A percentile compares a stretch with the other conserved stretches of the same genome.
These are phyloP conservation scores for Antitype chi DNA, from an alignment of 2,888 invertebrate species.

Conservation along the genomic window DNA sequence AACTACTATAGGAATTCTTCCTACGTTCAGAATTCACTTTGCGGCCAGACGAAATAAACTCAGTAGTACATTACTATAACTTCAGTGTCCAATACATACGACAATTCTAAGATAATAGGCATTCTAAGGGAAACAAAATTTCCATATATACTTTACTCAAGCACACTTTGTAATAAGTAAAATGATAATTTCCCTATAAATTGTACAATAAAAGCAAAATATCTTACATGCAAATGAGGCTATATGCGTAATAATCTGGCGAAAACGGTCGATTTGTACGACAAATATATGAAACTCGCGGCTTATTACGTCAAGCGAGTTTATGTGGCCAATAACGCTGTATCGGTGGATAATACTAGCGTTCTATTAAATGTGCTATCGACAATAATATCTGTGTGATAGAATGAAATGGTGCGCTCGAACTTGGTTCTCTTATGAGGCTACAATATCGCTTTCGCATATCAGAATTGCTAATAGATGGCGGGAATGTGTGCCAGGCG, in stretches of 20 bases:
- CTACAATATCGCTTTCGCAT: conserved; percentile 86
- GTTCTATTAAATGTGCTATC: conserved; percentile 85
- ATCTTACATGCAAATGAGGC: conserved; percentile 79
- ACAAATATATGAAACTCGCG: conserved; percentile 84
- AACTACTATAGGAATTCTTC: conserved; percentile 54
- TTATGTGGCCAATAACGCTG: conserved; percentile 83
- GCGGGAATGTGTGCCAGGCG: conserved; percentile 83
- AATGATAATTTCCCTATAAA: conserved; percentile 75
- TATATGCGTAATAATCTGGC: conserved; percentile 75
- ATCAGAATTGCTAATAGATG: conserved; percentile 89
- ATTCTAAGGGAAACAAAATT: conserved; percentile 62
- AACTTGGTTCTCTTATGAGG: conserved; percentile 84
- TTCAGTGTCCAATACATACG: conserved; percentile 56
- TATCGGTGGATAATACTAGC: conserved; percentile 82
- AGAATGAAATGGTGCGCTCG: conserved; percentile 83
- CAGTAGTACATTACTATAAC: conserved; percentile 61
- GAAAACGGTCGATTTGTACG: conserved; percentile 85
- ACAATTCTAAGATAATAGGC: conserved; percentile 64
- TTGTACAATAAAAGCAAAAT: conserved; percentile 77
- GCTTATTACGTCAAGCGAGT: conserved; percentile 85
- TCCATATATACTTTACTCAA: conserved; percentile 68
- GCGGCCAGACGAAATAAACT: conserved; percentile 56
- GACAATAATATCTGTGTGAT: conserved; percentile 79
- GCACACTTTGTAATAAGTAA: conserved; percentile 73
- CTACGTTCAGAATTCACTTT: conserved; percentile 48